Evolutionary conservation across 2,113 vertebrate genomes (phyloP), one percentile per base, ranked within the genome.

Genomic region (Muscicapa adusta): DNA sequence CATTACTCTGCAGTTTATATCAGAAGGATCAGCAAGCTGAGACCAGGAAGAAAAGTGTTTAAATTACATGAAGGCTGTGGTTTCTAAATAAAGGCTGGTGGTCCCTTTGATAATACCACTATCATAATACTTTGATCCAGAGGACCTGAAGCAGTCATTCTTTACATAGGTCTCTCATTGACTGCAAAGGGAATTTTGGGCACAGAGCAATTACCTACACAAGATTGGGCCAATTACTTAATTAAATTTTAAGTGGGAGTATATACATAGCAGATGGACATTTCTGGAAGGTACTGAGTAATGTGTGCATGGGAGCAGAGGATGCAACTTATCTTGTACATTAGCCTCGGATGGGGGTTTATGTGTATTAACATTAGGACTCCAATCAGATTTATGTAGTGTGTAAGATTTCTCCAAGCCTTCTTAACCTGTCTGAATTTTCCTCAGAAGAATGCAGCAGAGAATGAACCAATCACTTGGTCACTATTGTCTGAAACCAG

Each of bases 171-270:
- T 61, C 68, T 92, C 89, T 92, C 72, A 43, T 7, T 85, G 79
- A 67, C 88, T 94, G 91, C 87, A 91, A 84, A 89, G 92, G 88
- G 94, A 96, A 83, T 94, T 95, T 56, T 81, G 61, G 71, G 45
- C 89, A 94, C 92, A 95, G 87, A 91, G 82, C 92, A 96, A 94
- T 91, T 96, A 93, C 70, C 34, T 22, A 62, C 80, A 94, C n/a
- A 93, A 89, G 77, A 85, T 0, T 78, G 76, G 82, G 78, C 72
- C 92, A 93, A 90, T 86, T 93, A 96, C 78, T 93, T 86, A 89
- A 96, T 95, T 95, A 92, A 94, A 89, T 86, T 89, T 87, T 93
- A 85, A 91, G 76, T 54, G 67, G 48, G 28, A 92, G 48, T 60
- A 67, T 90, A 90, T 62, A 53, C 53, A 56, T 67, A 93, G 68